A percentile compares a stretch with the other conserved stretches of the same genome.
Evolutionary conservation across 2,113 vertebrate species (phyloP).

Genomic region (Serinus canaria): DNA sequence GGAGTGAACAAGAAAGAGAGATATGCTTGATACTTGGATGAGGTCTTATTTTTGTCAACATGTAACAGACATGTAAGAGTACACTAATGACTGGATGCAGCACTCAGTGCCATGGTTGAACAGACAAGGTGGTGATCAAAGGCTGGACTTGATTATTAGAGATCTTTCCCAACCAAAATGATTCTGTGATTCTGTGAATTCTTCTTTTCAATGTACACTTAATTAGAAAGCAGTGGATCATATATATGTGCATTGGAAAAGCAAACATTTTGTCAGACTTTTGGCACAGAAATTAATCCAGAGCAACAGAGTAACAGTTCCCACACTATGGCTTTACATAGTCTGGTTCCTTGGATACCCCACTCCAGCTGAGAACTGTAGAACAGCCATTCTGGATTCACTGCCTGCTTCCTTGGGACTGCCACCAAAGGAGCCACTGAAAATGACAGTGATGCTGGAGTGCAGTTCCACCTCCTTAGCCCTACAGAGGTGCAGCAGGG

Average conservation of each 20-base stretch:
- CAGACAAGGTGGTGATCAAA: not conserved
- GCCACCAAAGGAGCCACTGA: no score
- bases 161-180: not conserved
- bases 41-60: not conserved
- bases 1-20: not conserved
- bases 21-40: not conserved
- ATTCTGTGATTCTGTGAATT: not conserved
- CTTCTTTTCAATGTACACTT: not conserved
- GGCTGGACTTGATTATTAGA: not conserved
- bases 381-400: not conserved
- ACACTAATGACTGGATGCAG: not conserved
- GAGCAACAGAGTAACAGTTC: not conserved
- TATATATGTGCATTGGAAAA: not conserved
- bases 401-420: not conserved
- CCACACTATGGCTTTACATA: not conserved
- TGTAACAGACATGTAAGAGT: not conserved
- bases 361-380: not conserved
- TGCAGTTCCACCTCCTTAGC: not conserved
- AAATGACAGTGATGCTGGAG: not conserved
- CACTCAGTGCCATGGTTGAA: not conserved
- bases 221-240: not conserved
- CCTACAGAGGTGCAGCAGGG: not conserved
- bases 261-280: not conserved
- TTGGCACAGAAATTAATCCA: not conserved
- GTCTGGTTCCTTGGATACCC: not conserved